These are phyloP conservation scores for Crambe crambe DNA, from an alignment of 37 sponge, comb jelly and placozoan genomes.

Conservation along the genomic window DNA sequence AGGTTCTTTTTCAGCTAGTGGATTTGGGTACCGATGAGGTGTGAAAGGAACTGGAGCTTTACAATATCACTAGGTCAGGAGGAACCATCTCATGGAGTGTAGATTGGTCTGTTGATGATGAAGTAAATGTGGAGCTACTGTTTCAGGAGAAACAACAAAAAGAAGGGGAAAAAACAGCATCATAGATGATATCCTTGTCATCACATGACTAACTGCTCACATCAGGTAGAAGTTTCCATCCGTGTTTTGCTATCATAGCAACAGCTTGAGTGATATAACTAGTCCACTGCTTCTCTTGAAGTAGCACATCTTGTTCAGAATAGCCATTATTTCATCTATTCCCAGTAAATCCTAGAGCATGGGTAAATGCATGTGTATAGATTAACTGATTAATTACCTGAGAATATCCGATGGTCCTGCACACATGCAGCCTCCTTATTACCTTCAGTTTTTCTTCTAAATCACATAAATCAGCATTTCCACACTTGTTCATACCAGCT, in stretches of 20 bases:
- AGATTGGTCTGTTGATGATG: too few species aligned
- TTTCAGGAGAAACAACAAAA: too few species aligned
- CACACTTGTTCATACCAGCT: constrained; percentile 66
- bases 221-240: constrained; percentile 89
- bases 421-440: constrained; percentile 86
- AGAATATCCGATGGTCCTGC: constrained; percentile 92
- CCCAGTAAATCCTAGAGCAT: constrained; percentile 68
- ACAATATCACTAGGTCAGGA: too few species aligned
- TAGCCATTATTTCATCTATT: constrained; percentile 69
- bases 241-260: constrained; percentile 82
- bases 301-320: constrained; percentile 80
- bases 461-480: constrained; percentile 49
- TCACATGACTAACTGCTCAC: too few species aligned
- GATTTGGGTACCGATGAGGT: too few species aligned
- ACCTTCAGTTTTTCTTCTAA: constrained; percentile 66
- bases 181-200: too few species aligned
- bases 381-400: constrained; percentile 43
- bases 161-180: too few species aligned
- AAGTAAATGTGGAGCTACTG: too few species aligned
- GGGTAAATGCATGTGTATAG: background rate
- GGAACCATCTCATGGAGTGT: too few species aligned
- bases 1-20: too few species aligned
- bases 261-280: constrained; percentile 76
- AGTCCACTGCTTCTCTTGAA: constrained; percentile 60
- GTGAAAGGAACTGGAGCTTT: too few species aligned